Evolutionary conservation across 2,797 vertebrate species (phyloP), one percentile per base, ranked within the genome.

Genomic region (Sebastes melanostomus): DNA sequence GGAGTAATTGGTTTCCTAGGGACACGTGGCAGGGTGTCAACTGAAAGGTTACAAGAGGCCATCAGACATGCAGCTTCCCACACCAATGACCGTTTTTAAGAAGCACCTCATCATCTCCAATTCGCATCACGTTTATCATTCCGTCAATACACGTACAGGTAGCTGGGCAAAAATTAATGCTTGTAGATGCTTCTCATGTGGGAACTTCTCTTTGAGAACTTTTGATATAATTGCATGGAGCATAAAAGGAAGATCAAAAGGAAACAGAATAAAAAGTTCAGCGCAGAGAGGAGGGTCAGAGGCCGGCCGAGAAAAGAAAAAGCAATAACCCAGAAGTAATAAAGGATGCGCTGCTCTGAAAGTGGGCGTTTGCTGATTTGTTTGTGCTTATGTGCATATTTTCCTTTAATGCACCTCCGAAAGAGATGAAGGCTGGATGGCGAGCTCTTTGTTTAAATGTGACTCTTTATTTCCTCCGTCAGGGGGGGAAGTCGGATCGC

Each of bases 1-100:
- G 89, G 86, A 88, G 89, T 95, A 95, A 95, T 96, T 96, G 94
- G 94, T 95, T 95, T 95, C 94, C 90, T 84, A 89, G 94, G 94
- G 94, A 94, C 81, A 84, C 82, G 79, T 88, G 88, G 81, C 82
- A 65, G 87, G 84, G 84, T 89, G 86, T 91, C 88, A 87, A 77
- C 80, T 85, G 54, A 88, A 86, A 91, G 92, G 92, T 92, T 91
- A 89, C 56, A 75, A 78, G 74, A 75, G 77, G 87, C 84, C 83
- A 81, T 75, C 78, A 80, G 89, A 90, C 68, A 61, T 69, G 74
- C 60, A 72, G 67, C 78, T 87, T 86, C 77, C 69, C 72, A 84
- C 81, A 75, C 72, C 42, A 61, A 71, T 81, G 88, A 86, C 78
- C 78, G 24, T 82, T 89, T 81, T 78, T 86, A 88, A 84, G 76